Conservation (phyloP, 2,113 vertebrate genomes). For the Diphyllodes magnificus region DNA sequence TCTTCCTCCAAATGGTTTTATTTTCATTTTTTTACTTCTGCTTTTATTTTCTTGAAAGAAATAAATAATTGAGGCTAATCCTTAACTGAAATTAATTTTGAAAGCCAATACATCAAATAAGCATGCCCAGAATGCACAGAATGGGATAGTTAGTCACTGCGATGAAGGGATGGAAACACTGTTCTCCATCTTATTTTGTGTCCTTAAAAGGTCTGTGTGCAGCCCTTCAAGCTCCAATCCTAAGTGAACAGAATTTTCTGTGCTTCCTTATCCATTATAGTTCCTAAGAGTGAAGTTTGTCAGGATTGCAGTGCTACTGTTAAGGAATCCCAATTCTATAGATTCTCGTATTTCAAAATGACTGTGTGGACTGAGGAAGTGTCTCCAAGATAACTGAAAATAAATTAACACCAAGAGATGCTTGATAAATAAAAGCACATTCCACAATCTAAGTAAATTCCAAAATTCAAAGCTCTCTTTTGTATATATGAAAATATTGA, state of each 20-base stretch:
- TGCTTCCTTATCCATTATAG: neutral
- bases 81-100: neutral
- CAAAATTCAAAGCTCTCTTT: neutral
- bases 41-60: neutral
- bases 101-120: neutral
- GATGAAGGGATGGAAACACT: neutral
- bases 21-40: neutral
- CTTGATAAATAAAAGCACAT: neutral
- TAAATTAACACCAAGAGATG: neutral
- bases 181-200: neutral
- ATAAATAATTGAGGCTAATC: neutral
- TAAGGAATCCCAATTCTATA: neutral
- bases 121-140: neutral
- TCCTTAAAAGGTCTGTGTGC: neutral
- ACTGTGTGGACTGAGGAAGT: neutral
- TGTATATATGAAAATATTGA: neutral
- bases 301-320: neutral
- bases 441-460: neutral
- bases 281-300: neutral
- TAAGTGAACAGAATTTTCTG: neutral
- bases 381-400: neutral
- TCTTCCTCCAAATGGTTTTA: neutral
- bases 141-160: neutral
- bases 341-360: neutral
- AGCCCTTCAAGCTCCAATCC: neutral